Conservation (phyloP, 2,888 invertebrate species). For the Rambutsinella grinnellia region DNA sequence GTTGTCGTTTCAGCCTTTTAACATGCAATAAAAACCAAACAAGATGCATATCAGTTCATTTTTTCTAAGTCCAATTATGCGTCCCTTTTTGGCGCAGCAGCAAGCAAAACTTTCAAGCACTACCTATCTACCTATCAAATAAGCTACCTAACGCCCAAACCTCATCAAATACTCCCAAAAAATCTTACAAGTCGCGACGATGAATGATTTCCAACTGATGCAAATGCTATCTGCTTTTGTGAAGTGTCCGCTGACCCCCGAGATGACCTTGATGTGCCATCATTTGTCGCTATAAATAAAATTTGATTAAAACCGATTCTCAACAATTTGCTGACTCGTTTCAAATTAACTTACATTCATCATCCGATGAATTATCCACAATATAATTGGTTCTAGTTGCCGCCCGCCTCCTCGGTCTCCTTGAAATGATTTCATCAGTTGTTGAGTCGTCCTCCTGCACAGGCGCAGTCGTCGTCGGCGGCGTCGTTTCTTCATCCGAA, state of each 20-base stretch:
- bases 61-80: not conserved
- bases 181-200: too few relatives aligned
- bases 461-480: not conserved
- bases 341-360: conserved; percentile 22
- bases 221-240: conserved; percentile 2
- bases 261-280: conserved; percentile 5
- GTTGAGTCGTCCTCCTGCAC: conserved; percentile 18
- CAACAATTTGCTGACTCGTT: not conserved
- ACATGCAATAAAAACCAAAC: not conserved
- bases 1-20: not conserved
- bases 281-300: conserved; percentile 36
- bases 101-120: too few relatives aligned
- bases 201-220: not conserved
- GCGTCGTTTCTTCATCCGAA: not conserved
- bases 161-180: too few relatives aligned
- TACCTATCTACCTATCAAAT: too few relatives aligned
- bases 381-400: conserved; percentile 9
- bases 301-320: not conserved
- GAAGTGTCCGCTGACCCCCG: conserved; percentile 15
- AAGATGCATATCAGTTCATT: not conserved
- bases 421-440: conserved; percentile 18
- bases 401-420: conserved; percentile 6
- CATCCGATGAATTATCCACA: conserved; percentile 28
- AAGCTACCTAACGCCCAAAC: too few relatives aligned
- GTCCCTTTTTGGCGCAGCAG: too few relatives aligned